Evolutionary conservation across 2,888 invertebrate genomes (phyloP).

Genomic region (Drosophila longiperda): DNA sequence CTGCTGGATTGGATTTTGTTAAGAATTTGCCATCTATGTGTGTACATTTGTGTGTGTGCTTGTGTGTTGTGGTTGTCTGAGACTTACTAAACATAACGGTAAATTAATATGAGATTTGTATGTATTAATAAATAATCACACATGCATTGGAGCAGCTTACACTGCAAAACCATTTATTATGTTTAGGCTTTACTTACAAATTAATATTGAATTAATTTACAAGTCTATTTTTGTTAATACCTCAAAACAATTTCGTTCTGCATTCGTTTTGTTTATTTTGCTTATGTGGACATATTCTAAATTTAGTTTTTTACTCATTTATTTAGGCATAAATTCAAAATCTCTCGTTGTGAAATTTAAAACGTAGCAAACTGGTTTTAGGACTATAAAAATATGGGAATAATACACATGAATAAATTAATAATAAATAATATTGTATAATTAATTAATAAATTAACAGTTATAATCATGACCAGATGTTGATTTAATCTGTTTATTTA

Average conservation of each 20-base stretch:
- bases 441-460: not conserved
- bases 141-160: not conserved
- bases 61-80: not conserved
- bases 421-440: not conserved
- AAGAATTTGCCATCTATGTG: conserved; percentile 2
- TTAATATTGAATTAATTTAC: not conserved
- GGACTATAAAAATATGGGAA: not conserved
- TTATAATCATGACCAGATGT: too few species aligned
- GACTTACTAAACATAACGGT: not conserved
- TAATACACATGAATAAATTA: not conserved
- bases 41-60: too few species aligned
- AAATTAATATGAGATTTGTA: not conserved
- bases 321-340: not conserved
- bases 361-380: not conserved
- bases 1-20: not conserved
- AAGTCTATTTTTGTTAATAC: not conserved
- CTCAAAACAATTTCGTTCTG: not conserved
- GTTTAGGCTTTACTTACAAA: not conserved
- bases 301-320: not conserved
- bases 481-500: not conserved
- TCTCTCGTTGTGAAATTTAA: not conserved
- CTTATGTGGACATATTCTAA: not conserved
- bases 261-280: too few species aligned
- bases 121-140: not conserved
- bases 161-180: not conserved